Conservation (phyloP, 2,797 vertebrate species). For the Mus spretus region DNA sequence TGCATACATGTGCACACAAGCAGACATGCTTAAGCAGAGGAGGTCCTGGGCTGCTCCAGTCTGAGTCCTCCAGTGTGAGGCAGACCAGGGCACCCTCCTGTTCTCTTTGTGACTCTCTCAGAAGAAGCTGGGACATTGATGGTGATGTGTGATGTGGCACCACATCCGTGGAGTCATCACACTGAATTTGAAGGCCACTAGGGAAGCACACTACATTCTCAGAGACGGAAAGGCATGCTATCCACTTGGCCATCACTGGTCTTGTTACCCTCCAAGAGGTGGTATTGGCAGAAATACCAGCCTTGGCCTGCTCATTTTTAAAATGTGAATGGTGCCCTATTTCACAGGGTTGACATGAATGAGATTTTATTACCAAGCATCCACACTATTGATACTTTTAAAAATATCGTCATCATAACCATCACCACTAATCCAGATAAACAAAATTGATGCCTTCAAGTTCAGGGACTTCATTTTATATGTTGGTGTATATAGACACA, state of each 20-base stretch:
- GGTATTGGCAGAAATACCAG: neutral
- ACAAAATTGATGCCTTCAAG: neutral
- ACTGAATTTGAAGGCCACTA: too few species aligned
- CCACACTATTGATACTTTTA: neutral
- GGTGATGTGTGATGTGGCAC: neutral
- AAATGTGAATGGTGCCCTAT: neutral
- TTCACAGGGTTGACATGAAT: neutral
- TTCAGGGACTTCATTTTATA: slow-evolving; percentile 16
- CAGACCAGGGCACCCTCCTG: neutral
- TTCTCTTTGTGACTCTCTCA: neutral
- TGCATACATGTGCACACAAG: accelerated
- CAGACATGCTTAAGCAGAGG: accelerated
- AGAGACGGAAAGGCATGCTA: too few species aligned
- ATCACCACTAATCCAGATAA: neutral
- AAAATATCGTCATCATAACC: neutral
- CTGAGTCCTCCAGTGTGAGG: too few species aligned
- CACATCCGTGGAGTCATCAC: too few species aligned
- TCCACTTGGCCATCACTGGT: neutral
- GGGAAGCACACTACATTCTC: neutral
- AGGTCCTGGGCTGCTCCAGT: neutral
- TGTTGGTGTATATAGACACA: neutral
- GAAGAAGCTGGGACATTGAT: neutral
- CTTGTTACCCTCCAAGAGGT: neutral
- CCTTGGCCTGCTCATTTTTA: neutral
- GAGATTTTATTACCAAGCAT: neutral